Percentiles rank a stretch among this genome's conserved stretches.
Conservation (phyloP, 92 coral and sea anemone genomes). For the Zoanthus gigantus region DNA sequence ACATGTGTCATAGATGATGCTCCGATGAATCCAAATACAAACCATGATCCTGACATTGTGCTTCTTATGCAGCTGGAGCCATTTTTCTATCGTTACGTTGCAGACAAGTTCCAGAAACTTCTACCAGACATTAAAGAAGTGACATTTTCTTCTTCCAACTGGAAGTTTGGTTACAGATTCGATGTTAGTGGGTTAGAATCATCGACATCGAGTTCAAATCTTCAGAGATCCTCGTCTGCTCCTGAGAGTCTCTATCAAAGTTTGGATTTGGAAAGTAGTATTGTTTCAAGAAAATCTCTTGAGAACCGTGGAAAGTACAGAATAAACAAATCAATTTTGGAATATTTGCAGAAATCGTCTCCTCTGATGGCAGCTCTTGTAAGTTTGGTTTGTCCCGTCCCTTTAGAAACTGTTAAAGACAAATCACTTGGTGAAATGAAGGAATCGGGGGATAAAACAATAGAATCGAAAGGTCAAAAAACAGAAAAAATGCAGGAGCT, state of each 20-base stretch:
- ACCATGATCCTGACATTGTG: slow-evolving; percentile 62
- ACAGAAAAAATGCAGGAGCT: slow-evolving; percentile 56
- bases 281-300: slow-evolving; percentile 49
- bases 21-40: background rate
- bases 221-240: slow-evolving; percentile 73
- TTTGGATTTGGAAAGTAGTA: slow-evolving; percentile 62
- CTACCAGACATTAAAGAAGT: slow-evolving; percentile 75
- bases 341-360: slow-evolving; percentile 80
- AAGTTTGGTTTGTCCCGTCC: slow-evolving; percentile 77
- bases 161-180: slow-evolving; percentile 91
- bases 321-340: slow-evolving; percentile 72
- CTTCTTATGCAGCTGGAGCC: slow-evolving; percentile 88
- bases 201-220: slow-evolving; percentile 70
- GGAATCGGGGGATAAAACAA: background rate
- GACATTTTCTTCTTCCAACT: slow-evolving; percentile 81
- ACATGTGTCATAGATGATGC: slow-evolving; percentile 48
- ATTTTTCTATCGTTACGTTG: slow-evolving; percentile 68
- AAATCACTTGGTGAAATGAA: background rate
- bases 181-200: slow-evolving; percentile 65
- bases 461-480: background rate
- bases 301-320: slow-evolving; percentile 76
- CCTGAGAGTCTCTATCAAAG: slow-evolving; percentile 81
- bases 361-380: slow-evolving; percentile 88
- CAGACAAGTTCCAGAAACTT: slow-evolving; percentile 66
- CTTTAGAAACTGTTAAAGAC: slow-evolving; percentile 16